Conservation (phyloP, 2,888 invertebrate species). For the Eristalinus sepulchralis region DNA sequence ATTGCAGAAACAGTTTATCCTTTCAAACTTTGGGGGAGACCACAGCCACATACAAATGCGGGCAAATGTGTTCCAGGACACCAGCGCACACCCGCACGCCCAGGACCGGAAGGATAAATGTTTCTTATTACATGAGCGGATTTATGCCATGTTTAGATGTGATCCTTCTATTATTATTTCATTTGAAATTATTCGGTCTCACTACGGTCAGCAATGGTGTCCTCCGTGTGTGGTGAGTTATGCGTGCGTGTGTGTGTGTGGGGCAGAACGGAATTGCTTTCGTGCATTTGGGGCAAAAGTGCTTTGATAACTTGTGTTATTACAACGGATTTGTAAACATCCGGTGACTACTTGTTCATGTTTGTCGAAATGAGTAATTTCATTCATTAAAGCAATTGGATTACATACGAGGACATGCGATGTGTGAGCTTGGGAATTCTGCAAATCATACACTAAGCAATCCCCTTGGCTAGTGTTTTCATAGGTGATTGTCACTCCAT, state of each 20-base stretch:
- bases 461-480: background rate
- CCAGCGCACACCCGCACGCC: background rate
- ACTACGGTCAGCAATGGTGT: background rate
- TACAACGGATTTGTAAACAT: background rate
- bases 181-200: background rate
- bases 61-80: background rate
- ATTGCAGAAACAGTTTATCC: constrained; percentile 63
- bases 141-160: constrained; percentile 55
- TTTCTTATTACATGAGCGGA: constrained; percentile 57
- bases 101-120: constrained; percentile 48
- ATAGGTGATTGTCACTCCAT: background rate
- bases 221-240: background rate
- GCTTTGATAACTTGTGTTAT: background rate
- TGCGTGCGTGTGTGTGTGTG: background rate
- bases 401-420: background rate
- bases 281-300: background rate
- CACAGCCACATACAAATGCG: background rate
- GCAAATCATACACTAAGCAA: background rate
- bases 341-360: background rate
- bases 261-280: background rate
- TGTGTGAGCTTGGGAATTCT: background rate
- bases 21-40: constrained; percentile 22
- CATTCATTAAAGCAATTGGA: background rate
- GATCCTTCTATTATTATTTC: constrained; percentile 20
- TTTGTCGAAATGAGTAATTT: background rate